phyloP scores from a whole-genome alignment of 2,888 invertebrate genomes.

The Morinoia aosen region DNA sequence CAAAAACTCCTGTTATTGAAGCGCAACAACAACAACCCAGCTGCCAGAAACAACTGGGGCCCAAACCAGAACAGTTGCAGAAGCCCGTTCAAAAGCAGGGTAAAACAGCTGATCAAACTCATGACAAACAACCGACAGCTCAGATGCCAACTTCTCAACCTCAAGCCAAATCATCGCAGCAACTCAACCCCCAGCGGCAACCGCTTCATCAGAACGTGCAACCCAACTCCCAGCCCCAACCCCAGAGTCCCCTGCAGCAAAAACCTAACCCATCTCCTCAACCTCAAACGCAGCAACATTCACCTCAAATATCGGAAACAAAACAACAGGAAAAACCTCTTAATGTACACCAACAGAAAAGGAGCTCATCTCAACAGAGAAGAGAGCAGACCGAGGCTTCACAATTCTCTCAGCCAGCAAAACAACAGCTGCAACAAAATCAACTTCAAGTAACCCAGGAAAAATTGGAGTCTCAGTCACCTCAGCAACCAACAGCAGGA shows the following conservation, averaged over 20 bases:
- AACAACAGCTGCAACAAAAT: background rate
- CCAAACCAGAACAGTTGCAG: background rate
- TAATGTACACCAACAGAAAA: background rate
- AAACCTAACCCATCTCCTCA: background rate
- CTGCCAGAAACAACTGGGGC: background rate
- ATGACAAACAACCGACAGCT: background rate
- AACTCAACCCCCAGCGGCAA: background rate
- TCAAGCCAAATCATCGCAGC: background rate
- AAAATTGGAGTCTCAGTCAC: too few relatives aligned
- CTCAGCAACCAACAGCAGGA: too few relatives aligned
- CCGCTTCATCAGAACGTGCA: background rate
- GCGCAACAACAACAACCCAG: background rate
- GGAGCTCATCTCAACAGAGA: background rate
- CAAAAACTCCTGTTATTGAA: background rate
- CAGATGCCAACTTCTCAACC: background rate
- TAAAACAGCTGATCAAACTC: background rate
- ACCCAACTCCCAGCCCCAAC: background rate
- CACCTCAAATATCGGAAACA: background rate
- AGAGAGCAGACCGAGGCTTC: background rate
- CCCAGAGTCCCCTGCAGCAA: background rate
- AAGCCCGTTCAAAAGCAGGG: background rate
- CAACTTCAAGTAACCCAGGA: too few relatives aligned
- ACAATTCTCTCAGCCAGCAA: background rate
- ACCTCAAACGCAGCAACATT: background rate
- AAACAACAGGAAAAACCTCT: background rate